These are phyloP conservation scores for Brachionus sp. DNA, from an alignment of 1,140 invertebrate species.

Conservation along the genomic window DNA sequence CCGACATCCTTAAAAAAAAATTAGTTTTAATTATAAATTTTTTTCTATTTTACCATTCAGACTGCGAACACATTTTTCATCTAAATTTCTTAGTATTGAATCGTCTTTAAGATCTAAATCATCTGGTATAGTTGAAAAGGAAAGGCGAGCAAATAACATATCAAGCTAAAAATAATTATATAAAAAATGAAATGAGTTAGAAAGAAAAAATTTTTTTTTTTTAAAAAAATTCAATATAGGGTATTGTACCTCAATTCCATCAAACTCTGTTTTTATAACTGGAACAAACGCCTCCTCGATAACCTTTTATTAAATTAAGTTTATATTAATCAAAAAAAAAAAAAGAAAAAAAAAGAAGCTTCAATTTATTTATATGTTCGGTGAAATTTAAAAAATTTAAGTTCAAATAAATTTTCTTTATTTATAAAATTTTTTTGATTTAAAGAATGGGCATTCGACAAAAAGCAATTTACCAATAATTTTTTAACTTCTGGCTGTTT, in stretches of 20 bases:
- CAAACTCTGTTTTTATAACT: constrained; percentile 98
- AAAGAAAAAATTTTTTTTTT: not conserved
- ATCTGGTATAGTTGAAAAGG: constrained; percentile 82
- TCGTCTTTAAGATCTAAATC: constrained; percentile 82
- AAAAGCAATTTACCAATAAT: constrained; percentile 55
- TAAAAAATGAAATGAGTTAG: no score
- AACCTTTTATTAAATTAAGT: constrained; percentile 52
- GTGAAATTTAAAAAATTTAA: not conserved
- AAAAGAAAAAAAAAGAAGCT: not conserved
- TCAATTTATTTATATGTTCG: not conserved
- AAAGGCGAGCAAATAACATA: constrained; percentile 89
- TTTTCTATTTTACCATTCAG: constrained; percentile 70
- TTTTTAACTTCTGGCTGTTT: constrained; percentile 80
- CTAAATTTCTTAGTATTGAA: constrained; percentile 85
- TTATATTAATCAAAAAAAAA: not conserved
- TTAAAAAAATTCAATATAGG: not conserved
- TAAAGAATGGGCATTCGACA: not conserved
- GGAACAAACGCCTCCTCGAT: constrained; percentile 94
- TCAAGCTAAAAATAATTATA: constrained; percentile 73
- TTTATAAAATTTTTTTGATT: constrained; percentile 29
- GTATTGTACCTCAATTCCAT: constrained; percentile 74
- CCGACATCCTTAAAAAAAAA: constrained; percentile 65
- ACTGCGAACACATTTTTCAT: constrained; percentile 91
- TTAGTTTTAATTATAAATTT: not conserved
- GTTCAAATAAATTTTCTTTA: constrained; percentile 19